Evolutionary conservation across 2,888 invertebrate genomes (phyloP), one percentile per base, ranked within the genome.

Genomic region (Pollenia labialis): DNA sequence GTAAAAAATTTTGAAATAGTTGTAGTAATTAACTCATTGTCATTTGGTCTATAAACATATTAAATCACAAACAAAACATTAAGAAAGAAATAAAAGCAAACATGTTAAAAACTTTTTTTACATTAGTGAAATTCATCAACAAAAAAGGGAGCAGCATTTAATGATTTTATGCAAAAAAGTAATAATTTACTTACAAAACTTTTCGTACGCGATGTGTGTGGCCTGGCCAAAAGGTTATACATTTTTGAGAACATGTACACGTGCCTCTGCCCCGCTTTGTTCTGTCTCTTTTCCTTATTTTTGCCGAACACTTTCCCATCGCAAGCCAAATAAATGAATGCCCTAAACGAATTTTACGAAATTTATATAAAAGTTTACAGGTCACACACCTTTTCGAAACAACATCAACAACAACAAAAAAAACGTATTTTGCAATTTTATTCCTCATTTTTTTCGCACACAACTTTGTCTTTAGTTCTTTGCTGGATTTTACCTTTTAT

Each of bases 61-160:
- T 23, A 74, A 81, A 66, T 77, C 60, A 3, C 52, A 16, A 79
- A 56, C 14, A 44, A 44, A 40, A 32, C 8, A 18, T 8, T 18
- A 16, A 12, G 9, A 40, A 50, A 50, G 16, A 16, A 32, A 12
- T 9, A 60, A 42, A n/a, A 44, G 12, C 48, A 74, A 50, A 60
- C n/a, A 12, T 16, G 18, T 62, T 42, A 23, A 14, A 58, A 58
- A 58, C n/a, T 44, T 32, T 46, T 16, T 40, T 50, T 23, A 14
- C n/a, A 12, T 60, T 77, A 52, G 42, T 48, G 66, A 50, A 66
- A 48, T 48, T 40, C 56, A 56, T 40, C 23, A 50, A 64, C 42
- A 40, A 77, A 66, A 80, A 84, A 81, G 77, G 87, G 87, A 87
- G 87, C 84, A 87, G 84, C 81, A 72, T 69, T 81, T 84, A 81